Conservation (phyloP, 2,888 invertebrate genomes). For the Drosophila prostipennis region DNA sequence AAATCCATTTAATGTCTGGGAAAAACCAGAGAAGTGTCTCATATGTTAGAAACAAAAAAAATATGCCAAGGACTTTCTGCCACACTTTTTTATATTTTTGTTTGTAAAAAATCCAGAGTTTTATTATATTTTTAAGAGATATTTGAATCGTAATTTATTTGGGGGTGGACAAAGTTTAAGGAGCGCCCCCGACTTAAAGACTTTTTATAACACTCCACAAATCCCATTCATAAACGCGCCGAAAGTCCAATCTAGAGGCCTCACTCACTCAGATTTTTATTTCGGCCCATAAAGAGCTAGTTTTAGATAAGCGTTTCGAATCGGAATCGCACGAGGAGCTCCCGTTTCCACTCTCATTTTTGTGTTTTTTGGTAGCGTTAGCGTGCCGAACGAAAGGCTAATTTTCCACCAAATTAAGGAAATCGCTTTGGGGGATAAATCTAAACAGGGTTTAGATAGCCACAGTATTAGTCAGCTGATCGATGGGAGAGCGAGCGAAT, state of each 20-base stretch:
- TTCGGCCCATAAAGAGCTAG: constrained; percentile 19
- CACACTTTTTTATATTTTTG: neutral
- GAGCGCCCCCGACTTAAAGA: neutral
- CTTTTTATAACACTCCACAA: constrained; percentile 12
- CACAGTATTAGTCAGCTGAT: constrained; percentile 56
- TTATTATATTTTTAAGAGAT: neutral
- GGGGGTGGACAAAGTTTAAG: neutral
- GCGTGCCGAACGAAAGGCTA: constrained; percentile 18
- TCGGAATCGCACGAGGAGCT: constrained; percentile 15
- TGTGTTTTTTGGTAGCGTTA: neutral
- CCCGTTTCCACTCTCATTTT: neutral
- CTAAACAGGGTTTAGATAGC: neutral
- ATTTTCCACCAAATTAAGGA: neutral
- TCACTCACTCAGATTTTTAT: constrained; percentile 33
- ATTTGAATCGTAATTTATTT: neutral
- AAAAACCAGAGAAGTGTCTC: neutral
- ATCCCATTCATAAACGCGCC: constrained; percentile 35
- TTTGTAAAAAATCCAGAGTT: too few relatives aligned
- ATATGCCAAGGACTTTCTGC: neutral
- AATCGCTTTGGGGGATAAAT: constrained; percentile 7
- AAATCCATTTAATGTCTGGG: neutral
- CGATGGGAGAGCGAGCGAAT: constrained; percentile 8
- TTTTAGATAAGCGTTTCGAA: constrained; percentile 30
- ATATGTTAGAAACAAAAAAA: neutral
- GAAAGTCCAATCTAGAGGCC: constrained; percentile 7